Percentiles rank a stretch among this genome's conserved stretches.
Evolutionary conservation across 2,888 invertebrate species (phyloP).

Genomic region (Amiota minor): DNA sequence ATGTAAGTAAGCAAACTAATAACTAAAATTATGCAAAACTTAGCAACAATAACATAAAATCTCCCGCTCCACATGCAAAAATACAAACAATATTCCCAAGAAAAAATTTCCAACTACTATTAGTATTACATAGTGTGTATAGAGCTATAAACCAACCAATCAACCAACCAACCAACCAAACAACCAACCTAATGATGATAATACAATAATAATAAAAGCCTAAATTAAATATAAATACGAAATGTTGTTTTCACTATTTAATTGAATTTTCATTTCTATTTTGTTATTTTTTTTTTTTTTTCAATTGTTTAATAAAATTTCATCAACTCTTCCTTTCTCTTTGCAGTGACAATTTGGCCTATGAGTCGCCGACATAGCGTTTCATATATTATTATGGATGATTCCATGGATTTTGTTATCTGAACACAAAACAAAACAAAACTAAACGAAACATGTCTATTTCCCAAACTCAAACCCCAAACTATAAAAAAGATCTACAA

Average conservation of each 20-base stretch:
- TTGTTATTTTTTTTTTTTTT: conserved; percentile 8
- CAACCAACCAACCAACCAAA: conserved; percentile 43
- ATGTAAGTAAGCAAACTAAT: conserved; percentile 17
- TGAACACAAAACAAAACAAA: conserved; percentile 38
- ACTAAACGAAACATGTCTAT: background rate
- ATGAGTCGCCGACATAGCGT: conserved; percentile 63
- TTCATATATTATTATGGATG: conserved; percentile 64
- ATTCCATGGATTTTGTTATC: conserved; percentile 64
- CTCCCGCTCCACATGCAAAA: background rate
- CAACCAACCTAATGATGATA: conserved; percentile 38
- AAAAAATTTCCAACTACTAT: conserved; percentile 12
- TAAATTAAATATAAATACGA: conserved; percentile 35
- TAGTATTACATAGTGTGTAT: conserved; percentile 36
- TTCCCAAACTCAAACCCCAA: conserved; percentile 25
- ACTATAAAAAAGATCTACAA: conserved; percentile 40
- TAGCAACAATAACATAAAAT: conserved; percentile 25
- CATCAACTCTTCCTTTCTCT: conserved; percentile 30
- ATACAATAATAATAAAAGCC: conserved; percentile 33
- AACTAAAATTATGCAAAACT: background rate
- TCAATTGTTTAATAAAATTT: background rate
- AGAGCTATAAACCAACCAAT: conserved; percentile 11
- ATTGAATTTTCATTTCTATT: conserved; percentile 26
- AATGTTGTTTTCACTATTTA: conserved; percentile 29
- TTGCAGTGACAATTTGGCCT: conserved; percentile 60
- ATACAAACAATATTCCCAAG: conserved; percentile 44